Base-by-base conservation (phyloP, 1,140 invertebrate genomes). In the Zaprionus inermis region DNA sequence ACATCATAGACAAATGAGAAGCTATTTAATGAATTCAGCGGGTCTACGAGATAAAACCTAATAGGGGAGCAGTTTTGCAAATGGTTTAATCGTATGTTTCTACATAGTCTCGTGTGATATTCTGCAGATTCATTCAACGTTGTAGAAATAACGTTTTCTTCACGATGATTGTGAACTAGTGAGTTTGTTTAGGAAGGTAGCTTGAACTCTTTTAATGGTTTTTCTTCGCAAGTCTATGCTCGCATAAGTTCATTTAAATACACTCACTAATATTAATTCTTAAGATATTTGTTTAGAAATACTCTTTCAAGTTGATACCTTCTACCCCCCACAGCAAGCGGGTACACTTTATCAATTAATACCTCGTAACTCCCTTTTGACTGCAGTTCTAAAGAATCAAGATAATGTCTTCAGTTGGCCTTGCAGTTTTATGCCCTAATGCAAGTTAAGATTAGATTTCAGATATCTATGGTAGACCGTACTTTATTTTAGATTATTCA, bases 401-500 rank as follows among this genome's bases (percentile, higher is more conserved):
- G 18, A 22, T 49, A 49, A 10, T 18, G 11, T 2, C 18, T 18
- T 5, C 18, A 18, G 7, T 22, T 20, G 20, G 18, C 11, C 0
- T 49, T 49, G 10, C 11, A 49, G 18, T 22, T 49, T 22, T 49
- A 49, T 6, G 0, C 3, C 0, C 44, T 22, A 12, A 12, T 49
- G 18, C 44, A 49, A 49, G 11, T 57, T 6, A 0, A 28, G 14
- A 44, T 44, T 49, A 49, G 44, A 49, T 5, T 11, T 22, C 1
- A 30, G 20, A 16, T 0, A 54, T 28, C 51, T 16, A 32, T 56
- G 28, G 9, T 56, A 36, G 20, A 60, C 41, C 60, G 57, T 73
- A 69, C 69, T 72, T 72, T 59, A 72, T 58, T 72, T 67, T 38
- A 67, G 58, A 63, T 52, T 74, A 44, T 74, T 57, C 52, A 70